Conservation (phyloP, 2,797 vertebrate species). For the Megaceryle alcyon region DNA sequence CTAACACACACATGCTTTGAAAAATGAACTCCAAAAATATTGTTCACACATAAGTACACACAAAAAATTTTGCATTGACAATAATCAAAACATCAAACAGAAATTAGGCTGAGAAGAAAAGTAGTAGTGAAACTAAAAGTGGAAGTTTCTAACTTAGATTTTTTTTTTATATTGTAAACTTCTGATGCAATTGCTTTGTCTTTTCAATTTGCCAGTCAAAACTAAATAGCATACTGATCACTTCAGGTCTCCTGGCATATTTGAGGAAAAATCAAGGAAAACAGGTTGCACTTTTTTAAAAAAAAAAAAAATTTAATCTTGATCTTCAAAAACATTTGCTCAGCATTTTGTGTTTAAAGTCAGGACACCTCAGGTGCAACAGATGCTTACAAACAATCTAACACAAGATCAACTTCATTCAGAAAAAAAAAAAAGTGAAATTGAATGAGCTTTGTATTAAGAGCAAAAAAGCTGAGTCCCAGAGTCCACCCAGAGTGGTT, state of each 20-base stretch:
- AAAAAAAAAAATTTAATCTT: too few species aligned
- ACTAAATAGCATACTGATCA: neutral
- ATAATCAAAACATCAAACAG: neutral
- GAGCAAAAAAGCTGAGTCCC: neutral
- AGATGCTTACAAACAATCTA: neutral
- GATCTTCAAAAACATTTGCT: neutral
- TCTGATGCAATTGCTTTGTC: neutral
- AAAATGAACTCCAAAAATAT: neutral
- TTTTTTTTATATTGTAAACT: neutral
- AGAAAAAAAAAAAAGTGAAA: neutral
- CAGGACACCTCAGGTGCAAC: neutral
- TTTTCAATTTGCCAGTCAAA: slow-evolving; percentile 22
- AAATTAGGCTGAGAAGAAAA: neutral
- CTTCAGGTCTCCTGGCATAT: neutral
- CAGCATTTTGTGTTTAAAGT: neutral
- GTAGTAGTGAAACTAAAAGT: neutral
- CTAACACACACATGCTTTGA: neutral
- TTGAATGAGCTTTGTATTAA: neutral
- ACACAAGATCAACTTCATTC: neutral
- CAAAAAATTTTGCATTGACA: neutral
- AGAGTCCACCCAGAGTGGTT: neutral
- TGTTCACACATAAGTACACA: neutral
- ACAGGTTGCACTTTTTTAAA: neutral
- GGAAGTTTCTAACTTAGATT: neutral
- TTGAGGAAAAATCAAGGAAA: neutral